Evolutionary conservation across 2,888 invertebrate species (phyloP).

Genomic region (Gastracanthus pulcherrimus): DNA sequence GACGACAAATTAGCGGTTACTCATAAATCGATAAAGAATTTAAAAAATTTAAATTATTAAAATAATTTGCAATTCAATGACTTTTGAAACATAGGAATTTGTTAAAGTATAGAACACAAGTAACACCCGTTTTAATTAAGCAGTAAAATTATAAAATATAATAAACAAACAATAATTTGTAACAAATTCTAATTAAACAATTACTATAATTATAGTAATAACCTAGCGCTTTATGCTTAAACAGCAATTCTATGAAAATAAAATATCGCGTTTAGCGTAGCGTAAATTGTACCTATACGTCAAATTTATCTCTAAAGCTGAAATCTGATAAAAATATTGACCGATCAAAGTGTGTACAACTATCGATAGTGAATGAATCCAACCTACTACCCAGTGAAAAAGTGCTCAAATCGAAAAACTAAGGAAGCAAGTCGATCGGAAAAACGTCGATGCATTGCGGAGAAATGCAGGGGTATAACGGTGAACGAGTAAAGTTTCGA

Average conservation of each 20-base stretch:
- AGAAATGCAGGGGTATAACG: background rate
- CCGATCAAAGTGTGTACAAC: background rate
- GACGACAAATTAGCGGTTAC: slow-evolving; percentile 30
- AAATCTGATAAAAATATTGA: background rate
- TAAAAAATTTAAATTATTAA: too few species aligned
- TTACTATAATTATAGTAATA: too few species aligned
- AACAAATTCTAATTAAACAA: too few species aligned
- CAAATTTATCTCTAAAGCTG: background rate
- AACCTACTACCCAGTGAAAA: too few species aligned
- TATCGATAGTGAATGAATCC: background rate
- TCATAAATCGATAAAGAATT: slow-evolving; percentile 1
- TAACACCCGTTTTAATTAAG: too few species aligned
- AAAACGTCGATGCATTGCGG: background rate
- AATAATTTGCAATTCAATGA: too few species aligned
- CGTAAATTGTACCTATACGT: background rate
- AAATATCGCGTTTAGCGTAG: background rate
- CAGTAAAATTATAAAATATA: too few species aligned
- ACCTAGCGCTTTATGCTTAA: too few species aligned
- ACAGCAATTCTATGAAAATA: background rate
- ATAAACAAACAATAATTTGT: too few species aligned
- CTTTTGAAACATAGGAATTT: too few species aligned
- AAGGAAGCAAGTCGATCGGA: background rate
- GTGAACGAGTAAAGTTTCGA: slow-evolving; percentile 8
- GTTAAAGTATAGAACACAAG: too few species aligned
- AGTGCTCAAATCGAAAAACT: too few species aligned